Evolutionary conservation across 2,113 vertebrate genomes (phyloP), one percentile per base, ranked within the genome.

Genomic region (Phalacrocorax pelagicus): DNA sequence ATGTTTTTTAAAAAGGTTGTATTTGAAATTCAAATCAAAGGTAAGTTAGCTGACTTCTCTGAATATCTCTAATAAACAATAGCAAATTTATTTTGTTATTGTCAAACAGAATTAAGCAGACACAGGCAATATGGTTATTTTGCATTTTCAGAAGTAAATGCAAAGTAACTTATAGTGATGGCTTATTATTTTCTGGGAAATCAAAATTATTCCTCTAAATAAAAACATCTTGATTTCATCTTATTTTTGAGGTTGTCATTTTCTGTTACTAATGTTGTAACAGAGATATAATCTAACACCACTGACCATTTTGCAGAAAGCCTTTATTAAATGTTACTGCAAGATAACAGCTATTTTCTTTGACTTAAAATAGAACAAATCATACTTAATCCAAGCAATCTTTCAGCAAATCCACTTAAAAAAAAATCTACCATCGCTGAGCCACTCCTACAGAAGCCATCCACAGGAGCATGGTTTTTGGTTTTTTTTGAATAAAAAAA

Each of bases 21-120:
- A 97, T 98, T 98, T 98, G 97, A 97, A 97, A 98, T 98, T 98
- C 97, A 98, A 97, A 98, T 96, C 71, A 86, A 96, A 97, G 92
- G 85, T 86, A 84, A 87, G 93, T 97, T 97, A 95, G 57, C 67
- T 96, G 92, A 71, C 94, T 97, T 97, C 90, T 82, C 91, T 92
- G 94, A 97, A 97, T 94, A 97, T 96, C 88, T 96, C 94, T 97
- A 97, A 92, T 80, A 95, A 91, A 96, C 92, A 97, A 97, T 94
- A 96, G 82, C 82, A 98, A 97, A 96, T 97, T 94, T 96, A 97
- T 97, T 97, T 96, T 96, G 89, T 93, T 98, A 96, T 96, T 91
- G 34, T 97, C 98, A 96, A 96, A 95, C 65, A 92, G 72, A 55
- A 97, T 98, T 98, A 97, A 93, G 92, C 87, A 96, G 94, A 94